Evolutionary conservation across 2,888 invertebrate genomes (phyloP), one percentile per base, ranked within the genome.

Genomic region (Oeneis ivallda): DNA sequence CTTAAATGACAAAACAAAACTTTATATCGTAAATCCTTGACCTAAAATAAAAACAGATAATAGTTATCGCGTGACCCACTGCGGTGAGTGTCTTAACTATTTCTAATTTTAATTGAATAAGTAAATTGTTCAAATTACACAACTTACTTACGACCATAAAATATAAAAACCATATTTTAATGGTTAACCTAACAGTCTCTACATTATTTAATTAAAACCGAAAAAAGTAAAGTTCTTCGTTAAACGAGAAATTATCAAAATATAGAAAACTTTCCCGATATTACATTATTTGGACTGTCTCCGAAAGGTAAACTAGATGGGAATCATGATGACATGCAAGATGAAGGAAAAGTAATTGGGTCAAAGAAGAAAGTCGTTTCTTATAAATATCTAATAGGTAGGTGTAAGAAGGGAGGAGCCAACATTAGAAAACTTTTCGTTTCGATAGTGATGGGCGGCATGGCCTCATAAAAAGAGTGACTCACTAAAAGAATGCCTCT

Each of bases 31-130:
- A 41, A 71, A 77, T 76, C 80, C 81, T 80, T 82, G 79, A 77
- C 79, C 79, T 70, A 75, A 77, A 77, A 78, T 70, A 70, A 64
- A 71, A 75, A 74, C 70, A 74, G 77, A 78, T 79, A 78, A 77
- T 76, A 45, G 57, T 69, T 73, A 74, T 74, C 75, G 74, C 71
- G 68, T 75, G 78, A 70, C 75, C 77, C 69, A 76, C 74, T 72
- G 60, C 62, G 59, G 50, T 41, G 66, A 71, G 68, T 62, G 63
- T 67, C 53, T 66, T 62, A 65, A 26, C 26, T 26, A 26, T 66
- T 72, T 68, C 61, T 70, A 67, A 66, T 71, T 50, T 52, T 26
- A 26, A 1, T 26, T 26, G 41, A 52, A 7, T 15, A 19, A 52
- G 54, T 63, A 43, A 58, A 62, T 60, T 19, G 49, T 53, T 66